A percentile compares a stretch with the other conserved stretches of the same genome.
These are phyloP conservation scores for Lagopus muta DNA, from an alignment of 2,113 vertebrate genomes.

Conservation along the genomic window DNA sequence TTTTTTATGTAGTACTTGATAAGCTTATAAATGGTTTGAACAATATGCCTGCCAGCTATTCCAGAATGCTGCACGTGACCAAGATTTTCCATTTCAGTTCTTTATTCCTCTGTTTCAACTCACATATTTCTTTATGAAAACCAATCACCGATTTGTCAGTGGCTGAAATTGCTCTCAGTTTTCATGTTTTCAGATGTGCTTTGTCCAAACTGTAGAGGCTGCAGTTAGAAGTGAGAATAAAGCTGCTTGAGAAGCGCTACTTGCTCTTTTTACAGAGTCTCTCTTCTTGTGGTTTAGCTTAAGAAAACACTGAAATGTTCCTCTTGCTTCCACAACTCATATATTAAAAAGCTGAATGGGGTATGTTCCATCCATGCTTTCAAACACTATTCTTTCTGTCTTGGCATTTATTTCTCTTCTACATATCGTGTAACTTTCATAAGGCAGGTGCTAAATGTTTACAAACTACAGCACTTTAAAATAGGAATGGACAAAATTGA, in stretches of 20 bases:
- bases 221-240: neutral
- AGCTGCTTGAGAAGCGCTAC: neutral
- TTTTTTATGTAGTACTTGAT: neutral
- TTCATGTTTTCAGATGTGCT: neutral
- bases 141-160: neutral
- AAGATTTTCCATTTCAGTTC: neutral
- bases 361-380: neutral
- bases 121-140: neutral
- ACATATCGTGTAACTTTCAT: neutral
- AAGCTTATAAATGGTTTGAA: neutral
- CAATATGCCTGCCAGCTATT: neutral
- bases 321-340: neutral
- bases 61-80: neutral
- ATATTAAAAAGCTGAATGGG: neutral
- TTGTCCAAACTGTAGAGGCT: neutral
- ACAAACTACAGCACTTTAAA: neutral
- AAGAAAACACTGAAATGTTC: neutral
- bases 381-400: neutral
- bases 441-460: neutral
- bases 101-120: neutral
- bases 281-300: neutral
- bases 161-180: neutral
- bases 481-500: neutral
- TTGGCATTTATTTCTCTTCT: neutral
- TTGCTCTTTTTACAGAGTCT: neutral